phyloP scores from a whole-genome alignment of 2,888 invertebrate genomes.

The Hyposoter didymator region DNA sequence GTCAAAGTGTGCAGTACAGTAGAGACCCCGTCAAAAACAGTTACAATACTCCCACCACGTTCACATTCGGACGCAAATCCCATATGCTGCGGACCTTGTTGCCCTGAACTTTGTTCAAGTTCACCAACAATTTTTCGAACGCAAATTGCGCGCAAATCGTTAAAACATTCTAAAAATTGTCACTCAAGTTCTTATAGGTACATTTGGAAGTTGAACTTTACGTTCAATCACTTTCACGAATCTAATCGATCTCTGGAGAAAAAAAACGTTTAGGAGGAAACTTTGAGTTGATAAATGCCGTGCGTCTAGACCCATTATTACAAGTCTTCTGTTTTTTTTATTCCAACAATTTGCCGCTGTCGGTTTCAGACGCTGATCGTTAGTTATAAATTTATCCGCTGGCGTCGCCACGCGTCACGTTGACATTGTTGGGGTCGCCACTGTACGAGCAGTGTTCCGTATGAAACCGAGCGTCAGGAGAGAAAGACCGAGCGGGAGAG shows the following conservation, averaged over 20 bases:
- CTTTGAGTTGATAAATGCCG: not conserved
- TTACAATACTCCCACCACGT: not conserved
- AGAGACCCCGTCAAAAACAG: not conserved
- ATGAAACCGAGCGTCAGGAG: slow-evolving; percentile 19
- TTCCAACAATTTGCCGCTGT: not conserved
- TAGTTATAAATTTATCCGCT: slow-evolving; percentile 7
- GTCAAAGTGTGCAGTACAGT: slow-evolving; percentile 26
- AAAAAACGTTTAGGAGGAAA: not conserved
- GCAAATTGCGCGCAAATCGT: too few species aligned
- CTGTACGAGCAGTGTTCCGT: slow-evolving; percentile 17
- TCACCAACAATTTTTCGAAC: too few species aligned
- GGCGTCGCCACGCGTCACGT: not conserved
- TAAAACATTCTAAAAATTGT: not conserved
- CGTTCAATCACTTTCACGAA: not conserved
- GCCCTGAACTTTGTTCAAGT: not conserved
- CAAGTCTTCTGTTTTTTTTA: not conserved
- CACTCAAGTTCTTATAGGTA: not conserved
- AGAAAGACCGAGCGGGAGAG: not conserved
- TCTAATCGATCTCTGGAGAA: not conserved
- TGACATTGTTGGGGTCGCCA: slow-evolving; percentile 1
- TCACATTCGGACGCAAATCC: not conserved
- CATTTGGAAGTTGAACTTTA: not conserved
- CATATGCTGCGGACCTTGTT: not conserved
- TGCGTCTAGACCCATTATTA: not conserved
- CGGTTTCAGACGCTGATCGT: not conserved